Evolutionary conservation across 2,113 vertebrate genomes (phyloP).

Genomic region (Progne subis): DNA sequence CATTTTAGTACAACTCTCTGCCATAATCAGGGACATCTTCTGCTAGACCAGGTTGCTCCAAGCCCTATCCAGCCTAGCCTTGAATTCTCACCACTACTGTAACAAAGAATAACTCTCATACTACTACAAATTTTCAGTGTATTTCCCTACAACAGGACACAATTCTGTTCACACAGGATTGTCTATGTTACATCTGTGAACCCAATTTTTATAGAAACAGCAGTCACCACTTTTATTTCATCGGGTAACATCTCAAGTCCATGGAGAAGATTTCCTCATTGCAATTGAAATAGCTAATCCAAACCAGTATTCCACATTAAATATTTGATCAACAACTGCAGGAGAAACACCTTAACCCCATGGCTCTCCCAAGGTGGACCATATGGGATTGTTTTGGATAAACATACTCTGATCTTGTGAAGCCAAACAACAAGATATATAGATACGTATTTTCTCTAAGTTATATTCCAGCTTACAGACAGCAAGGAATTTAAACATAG

Average conservation of each 20-base stretch:
- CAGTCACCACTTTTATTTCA: background rate
- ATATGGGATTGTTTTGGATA: rapidly evolving
- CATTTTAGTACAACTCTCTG: background rate
- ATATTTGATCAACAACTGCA: background rate
- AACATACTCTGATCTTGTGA: background rate
- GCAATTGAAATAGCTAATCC: background rate
- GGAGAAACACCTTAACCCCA: background rate
- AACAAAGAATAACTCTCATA: background rate
- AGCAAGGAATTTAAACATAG: background rate
- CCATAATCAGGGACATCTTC: background rate
- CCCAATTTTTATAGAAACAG: background rate
- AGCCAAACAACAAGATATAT: rapidly evolving
- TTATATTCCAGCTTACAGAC: background rate
- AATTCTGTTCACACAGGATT: background rate
- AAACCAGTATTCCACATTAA: background rate
- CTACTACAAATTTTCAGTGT: background rate
- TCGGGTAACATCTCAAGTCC: background rate
- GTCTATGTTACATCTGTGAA: rapidly evolving
- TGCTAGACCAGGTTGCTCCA: background rate
- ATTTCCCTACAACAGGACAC: background rate
- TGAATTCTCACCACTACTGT: background rate
- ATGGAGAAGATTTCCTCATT: background rate
- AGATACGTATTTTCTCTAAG: background rate
- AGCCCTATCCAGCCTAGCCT: background rate
- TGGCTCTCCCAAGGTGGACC: background rate